These are phyloP conservation scores for Apistogramma diplotaenia DNA, from an alignment of 2,113 vertebrate species.

Conservation along the genomic window DNA sequence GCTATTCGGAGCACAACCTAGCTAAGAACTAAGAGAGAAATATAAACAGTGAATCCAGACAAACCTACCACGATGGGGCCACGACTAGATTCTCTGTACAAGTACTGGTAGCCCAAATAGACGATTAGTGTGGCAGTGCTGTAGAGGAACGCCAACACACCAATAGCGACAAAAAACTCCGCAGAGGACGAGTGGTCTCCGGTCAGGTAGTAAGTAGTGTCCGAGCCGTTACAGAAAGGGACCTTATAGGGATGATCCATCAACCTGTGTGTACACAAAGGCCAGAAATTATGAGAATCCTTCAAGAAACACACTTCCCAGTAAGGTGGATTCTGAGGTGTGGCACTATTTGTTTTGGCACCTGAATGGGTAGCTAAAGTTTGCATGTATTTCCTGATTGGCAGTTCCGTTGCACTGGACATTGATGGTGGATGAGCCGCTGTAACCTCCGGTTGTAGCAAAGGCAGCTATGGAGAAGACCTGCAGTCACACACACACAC, in stretches of 20 bases:
- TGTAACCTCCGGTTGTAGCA: constrained; percentile 87
- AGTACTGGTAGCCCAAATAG: constrained; percentile 88
- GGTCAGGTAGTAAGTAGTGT: constrained; percentile 59
- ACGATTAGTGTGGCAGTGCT: constrained; percentile 83
- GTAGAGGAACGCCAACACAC: constrained; percentile 92
- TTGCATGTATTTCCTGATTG: constrained; percentile 66
- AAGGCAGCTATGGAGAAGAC: constrained; percentile 95
- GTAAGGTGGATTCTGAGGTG: background rate
- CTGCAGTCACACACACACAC: constrained; percentile 60
- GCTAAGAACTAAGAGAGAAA: background rate
- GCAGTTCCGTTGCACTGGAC: constrained; percentile 68
- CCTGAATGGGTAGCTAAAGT: constrained; percentile 94
- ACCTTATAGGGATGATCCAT: constrained; percentile 77
- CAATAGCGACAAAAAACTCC: constrained; percentile 90
- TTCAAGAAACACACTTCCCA: background rate
- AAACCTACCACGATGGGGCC: constrained; percentile 83
- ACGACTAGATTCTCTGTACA: constrained; percentile 82
- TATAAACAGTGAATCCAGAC: background rate
- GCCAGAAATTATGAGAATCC: background rate
- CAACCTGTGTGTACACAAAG: constrained; percentile 69
- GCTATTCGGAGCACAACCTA: background rate
- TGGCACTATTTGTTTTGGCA: constrained; percentile 36
- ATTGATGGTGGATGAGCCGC: constrained; percentile 79
- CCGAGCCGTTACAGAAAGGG: constrained; percentile 73
- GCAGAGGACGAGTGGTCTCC: constrained; percentile 88